A percentile compares a stretch with the other conserved stretches of the same genome.
These are phyloP conservation scores for Glaucopsyche alexis DNA, from an alignment of 2,888 invertebrate species.

Conservation along the genomic window DNA sequence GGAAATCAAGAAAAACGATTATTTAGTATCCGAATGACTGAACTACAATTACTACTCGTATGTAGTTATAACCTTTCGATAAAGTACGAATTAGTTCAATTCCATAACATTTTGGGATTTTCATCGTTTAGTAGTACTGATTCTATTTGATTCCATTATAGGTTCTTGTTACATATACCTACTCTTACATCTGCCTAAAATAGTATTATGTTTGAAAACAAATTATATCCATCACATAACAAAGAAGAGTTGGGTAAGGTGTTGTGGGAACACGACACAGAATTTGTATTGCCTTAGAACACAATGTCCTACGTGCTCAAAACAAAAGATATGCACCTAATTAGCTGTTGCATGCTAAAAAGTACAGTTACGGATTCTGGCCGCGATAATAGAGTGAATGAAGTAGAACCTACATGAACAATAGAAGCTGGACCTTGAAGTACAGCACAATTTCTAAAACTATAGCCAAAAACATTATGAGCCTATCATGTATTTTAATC, in stretches of 20 bases:
- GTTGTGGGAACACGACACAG: constrained; percentile 67
- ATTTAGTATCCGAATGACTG: background rate
- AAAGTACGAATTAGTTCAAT: no score
- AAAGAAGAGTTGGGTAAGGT: constrained; percentile 56
- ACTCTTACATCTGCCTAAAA: background rate
- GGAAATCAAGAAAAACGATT: constrained; percentile 44
- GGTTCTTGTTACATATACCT: no score
- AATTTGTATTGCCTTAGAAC: constrained; percentile 59
- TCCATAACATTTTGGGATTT: no score
- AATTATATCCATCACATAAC: constrained; percentile 4
- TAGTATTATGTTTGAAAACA: background rate
- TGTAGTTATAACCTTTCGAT: no score
- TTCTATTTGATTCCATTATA: no score
- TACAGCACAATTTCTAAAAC: background rate
- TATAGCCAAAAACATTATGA: background rate
- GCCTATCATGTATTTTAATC: background rate
- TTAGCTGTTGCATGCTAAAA: constrained; percentile 59
- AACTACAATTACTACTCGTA: no score
- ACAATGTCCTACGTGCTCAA: constrained; percentile 62
- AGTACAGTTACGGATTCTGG: constrained; percentile 42
- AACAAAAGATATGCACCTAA: constrained; percentile 69
- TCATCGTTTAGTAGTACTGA: no score
- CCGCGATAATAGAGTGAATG: background rate
- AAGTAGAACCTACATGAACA: background rate
- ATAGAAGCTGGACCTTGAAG: constrained; percentile 6